Base-by-base conservation (phyloP, 2,888 invertebrate genomes). In the Aricia artaxerxes region DNA sequence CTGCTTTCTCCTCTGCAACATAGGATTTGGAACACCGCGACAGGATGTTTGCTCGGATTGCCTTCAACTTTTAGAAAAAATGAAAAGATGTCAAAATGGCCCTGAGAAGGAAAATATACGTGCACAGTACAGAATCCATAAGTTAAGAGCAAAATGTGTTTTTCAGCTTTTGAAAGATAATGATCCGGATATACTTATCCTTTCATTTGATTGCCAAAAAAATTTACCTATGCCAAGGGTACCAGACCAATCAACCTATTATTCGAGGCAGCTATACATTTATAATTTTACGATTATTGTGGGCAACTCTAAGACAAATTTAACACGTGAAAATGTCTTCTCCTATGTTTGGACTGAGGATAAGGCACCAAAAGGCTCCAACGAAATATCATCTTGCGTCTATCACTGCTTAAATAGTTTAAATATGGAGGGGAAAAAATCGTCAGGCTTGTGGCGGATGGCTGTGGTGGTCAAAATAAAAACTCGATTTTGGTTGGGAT, bases 391-490 rank as follows among this genome's bases (percentile, higher is more conserved):
- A 78, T 85, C 84, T 61, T 83, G 83, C 16, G 82, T 85, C 1
- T 84, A 83, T 79, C 83, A 84, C 78, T 81, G 84, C 80, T 81
- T 84, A 81, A 83, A 82, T 80, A 82, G 82, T 82, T 82, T 82
- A 5, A 80, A 83, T 80, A 79, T 82, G 60, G 60, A 78, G 77
- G 79, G 81, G n/a, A 83, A 83, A 79, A 79, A 77, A 78, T 78
- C 77, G 81, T 83, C 79, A 81, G 83, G 53, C 80, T 84, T 79
- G 72, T 84, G 64, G 82, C 83, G 11, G 83, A 84, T 38, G 83
- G 84, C 81, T 83, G 83, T 80, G 83, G 83, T 38, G 84, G 83
- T 31, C 83, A 85, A 81, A 84, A 83, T 38, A 84, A 85, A 80
- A 84, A 84, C 80, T 82, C 81, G 73, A 83, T 83, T 80, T 78